These are phyloP conservation scores for Formica exsecta DNA, from an alignment of 1,140 invertebrate genomes.

Conservation along the genomic window DNA sequence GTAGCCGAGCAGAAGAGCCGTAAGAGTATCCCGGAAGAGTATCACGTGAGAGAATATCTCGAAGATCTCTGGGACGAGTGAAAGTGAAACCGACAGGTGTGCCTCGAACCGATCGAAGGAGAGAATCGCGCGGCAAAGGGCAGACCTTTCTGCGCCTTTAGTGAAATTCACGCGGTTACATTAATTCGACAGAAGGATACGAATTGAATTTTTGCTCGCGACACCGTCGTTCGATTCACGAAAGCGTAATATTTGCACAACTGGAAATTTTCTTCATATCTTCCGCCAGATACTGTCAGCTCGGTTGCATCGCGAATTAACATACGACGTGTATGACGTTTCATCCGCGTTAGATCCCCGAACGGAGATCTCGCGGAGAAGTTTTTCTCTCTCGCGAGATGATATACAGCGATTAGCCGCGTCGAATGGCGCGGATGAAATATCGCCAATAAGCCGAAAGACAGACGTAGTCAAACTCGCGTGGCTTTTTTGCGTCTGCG, in stretches of 20 bases:
- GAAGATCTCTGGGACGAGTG: slow-evolving; percentile 37
- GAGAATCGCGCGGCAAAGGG: slow-evolving; percentile 12
- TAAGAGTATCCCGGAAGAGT: slow-evolving; percentile 41
- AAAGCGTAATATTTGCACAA: neutral
- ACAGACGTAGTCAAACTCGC: slow-evolving; percentile 35
- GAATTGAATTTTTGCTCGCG: slow-evolving; percentile 12
- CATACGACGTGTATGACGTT: too few relatives aligned
- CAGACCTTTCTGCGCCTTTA: slow-evolving; percentile 17
- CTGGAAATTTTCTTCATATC: neutral
- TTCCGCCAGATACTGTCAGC: neutral
- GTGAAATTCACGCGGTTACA: slow-evolving; percentile 15
- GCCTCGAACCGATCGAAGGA: slow-evolving; percentile 28
- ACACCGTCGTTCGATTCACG: neutral
- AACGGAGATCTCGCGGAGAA: neutral
- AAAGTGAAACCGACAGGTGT: slow-evolving; percentile 60
- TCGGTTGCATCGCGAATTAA: neutral
- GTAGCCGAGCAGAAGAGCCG: neutral
- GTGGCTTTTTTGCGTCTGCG: slow-evolving; percentile 20
- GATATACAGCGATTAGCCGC: slow-evolving; percentile 1
- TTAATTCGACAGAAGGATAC: slow-evolving; percentile 14
- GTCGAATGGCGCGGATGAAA: slow-evolving; percentile 6
- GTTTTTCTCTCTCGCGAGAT: neutral
- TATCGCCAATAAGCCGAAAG: slow-evolving; percentile 50
- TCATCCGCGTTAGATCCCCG: slow-evolving; percentile 14
- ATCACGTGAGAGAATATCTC: slow-evolving; percentile 28